Evolutionary conservation across 37 sponge, comb jelly and placozoan species (phyloP), one percentile per base, ranked within the genome.

Genomic region (Ephydatia muelleri): DNA sequence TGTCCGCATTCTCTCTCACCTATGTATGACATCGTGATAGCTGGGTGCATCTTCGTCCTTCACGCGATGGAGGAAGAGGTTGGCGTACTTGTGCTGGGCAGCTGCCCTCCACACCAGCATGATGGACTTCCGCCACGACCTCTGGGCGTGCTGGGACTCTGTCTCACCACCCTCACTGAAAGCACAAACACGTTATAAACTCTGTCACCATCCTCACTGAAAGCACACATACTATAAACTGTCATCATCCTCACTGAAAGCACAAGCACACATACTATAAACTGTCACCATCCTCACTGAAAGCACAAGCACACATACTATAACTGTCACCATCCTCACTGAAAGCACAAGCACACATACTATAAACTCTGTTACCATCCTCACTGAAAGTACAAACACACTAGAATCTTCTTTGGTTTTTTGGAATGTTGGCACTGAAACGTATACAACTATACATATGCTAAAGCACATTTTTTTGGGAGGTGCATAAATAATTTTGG

Each of bases 21-120:
- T 88, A 38, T 82, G 76, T 16, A 93, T 78, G 49, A 94, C 83
- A 12, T 94, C 88, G 71, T 49, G 84, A 85, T 98, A 98, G 6
- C 97, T 95, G 21, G 97, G 95, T 13, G 99, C 99, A 72, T 96
- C 93, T 1, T 96, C 97, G 36, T 98, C 97, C n/a, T 84, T 93
- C 43, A 98, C 99, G 38, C 97, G 89, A 38, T 96, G 95, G 66
- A 98, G 89, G 81, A 98, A 98, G 37, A 98, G 81, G 76, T 93
- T 96, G 48, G 99, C 99, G 89, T 91, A 94, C 88, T 96, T 96
- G 90, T 96, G 95, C 82, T 94, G 93, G 26, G 99, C 91, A 12
- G 94, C 92, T 29, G 94, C 87, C 76, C 90, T 88, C 97, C 95
- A 98, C 28, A 98, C 92, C 65, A 98, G 47, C 88, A 98, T 92